Percentiles rank a stretch among this genome's conserved stretches.
Conservation (phyloP, 2,888 invertebrate species). For the Anticlea derivata region DNA sequence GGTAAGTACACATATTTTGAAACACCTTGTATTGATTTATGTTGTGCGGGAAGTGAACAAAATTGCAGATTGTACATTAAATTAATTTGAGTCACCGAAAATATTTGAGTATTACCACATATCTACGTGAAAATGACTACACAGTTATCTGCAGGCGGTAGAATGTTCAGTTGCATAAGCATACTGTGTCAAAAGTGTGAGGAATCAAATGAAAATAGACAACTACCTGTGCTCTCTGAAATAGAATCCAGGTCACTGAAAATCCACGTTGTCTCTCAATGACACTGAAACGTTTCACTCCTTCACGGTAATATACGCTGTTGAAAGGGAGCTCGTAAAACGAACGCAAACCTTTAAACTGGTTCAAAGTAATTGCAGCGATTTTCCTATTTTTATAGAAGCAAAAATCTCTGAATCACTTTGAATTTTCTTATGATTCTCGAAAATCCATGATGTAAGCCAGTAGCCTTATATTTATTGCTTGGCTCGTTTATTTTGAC, state of each 20-base stretch:
- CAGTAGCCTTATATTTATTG: constrained; percentile 30
- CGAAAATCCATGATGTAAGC: constrained; percentile 23
- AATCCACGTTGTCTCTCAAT: constrained; percentile 29
- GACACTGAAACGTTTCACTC: constrained; percentile 29
- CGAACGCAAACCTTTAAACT: constrained; percentile 15
- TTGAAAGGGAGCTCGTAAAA: constrained; percentile 21
- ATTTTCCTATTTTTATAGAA: constrained; percentile 8
- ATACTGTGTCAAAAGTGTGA: constrained; percentile 62
- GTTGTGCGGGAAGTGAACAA: too few relatives aligned
- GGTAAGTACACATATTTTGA: too few relatives aligned
- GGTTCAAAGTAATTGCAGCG: constrained; percentile 10
- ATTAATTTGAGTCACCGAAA: too few relatives aligned
- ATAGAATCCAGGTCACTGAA: constrained; percentile 56
- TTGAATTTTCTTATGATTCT: constrained; percentile 19
- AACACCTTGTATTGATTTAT: too few relatives aligned
- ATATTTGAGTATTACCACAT: too few relatives aligned
- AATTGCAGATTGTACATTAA: too few relatives aligned
- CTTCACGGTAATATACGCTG: constrained; percentile 16
- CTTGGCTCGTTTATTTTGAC: constrained; percentile 40
- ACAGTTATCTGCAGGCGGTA: too few relatives aligned
- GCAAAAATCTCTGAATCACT: constrained; percentile 16
- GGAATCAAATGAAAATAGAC: constrained; percentile 62
- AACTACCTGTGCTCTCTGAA: constrained; percentile 54
- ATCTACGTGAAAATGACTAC: too few relatives aligned
- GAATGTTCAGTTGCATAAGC: constrained; percentile 30